Base-by-base conservation (phyloP, 2,888 invertebrate species). In the Ennomos fuscantarius region DNA sequence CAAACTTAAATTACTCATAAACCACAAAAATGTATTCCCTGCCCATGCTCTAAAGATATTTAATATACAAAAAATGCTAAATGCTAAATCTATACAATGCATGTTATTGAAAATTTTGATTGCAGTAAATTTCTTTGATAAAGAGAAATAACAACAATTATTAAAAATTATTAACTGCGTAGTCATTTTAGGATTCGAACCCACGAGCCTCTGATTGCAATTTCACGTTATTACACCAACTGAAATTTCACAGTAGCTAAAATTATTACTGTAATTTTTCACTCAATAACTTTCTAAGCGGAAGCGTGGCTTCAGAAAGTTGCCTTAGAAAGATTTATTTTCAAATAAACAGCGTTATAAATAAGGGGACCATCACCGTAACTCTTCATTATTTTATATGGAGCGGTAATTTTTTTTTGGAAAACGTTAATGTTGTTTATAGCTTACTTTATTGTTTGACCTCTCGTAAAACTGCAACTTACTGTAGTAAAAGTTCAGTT, bases 231-330 rank as follows among this genome's bases (percentile, higher is more conserved):
- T 3, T 15, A 15, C 15, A 5, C 2, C 24, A 24, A 24, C 5
- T 24, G 5, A 66, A 75, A 76, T 81, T 80, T 79, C 74, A 46
- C 78, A 78, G 76, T 78, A 78, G 76, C 70, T 72, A 78, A 84
- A 89, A 88, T 86, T 84, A 87, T 88, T 84, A 81, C 84, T 69
- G 84, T 81, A 82, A 88, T 87, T 87, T 87, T 89, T 88, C 86
- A 87, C 79, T 83, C 74, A 78, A 35, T 82, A 86, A 87, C 81
- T 85, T 87, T 79, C 68, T 68, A 73, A 43, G 66, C 64, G 65
- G 71, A 81, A 79, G 5, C 76, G 79, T 74, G 78, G 77, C 67
- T 71, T 66, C 62, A 58, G 72, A 76, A 73, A 55, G 55, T 55
- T 55, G 32, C 24, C 37, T 10, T 24, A 0, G 24, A 73, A 77